Evolutionary conservation across 2,888 invertebrate genomes (phyloP).

Genomic region (Pecten maximus): DNA sequence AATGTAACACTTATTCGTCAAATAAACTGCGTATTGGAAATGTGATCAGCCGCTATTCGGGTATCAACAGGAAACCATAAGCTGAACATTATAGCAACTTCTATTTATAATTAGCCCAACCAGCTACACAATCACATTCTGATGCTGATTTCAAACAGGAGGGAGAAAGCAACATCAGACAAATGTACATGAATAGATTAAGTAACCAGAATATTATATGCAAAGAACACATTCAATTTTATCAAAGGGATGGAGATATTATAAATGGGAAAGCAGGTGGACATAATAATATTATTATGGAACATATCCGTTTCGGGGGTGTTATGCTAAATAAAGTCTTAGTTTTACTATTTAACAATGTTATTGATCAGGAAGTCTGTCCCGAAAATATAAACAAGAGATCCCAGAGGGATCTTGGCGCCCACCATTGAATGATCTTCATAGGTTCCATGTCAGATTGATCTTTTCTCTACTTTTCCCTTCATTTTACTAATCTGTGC

Average conservation of each 20-base stretch:
- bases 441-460: too few species aligned
- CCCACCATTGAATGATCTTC: too few species aligned
- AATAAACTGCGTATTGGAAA: neutral
- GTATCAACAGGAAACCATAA: neutral
- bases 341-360: neutral
- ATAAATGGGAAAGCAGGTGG: conserved; percentile 5
- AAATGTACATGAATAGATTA: neutral
- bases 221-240: neutral
- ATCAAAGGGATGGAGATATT: neutral
- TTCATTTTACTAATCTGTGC: too few species aligned
- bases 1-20: neutral
- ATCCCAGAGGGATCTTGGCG: too few species aligned
- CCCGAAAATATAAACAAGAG: too few species aligned
- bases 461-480: too few species aligned
- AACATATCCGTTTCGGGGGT: neutral
- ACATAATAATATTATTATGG: neutral
- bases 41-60: neutral
- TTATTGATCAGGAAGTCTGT: neutral
- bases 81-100: neutral
- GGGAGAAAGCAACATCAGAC: neutral
- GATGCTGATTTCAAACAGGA: neutral
- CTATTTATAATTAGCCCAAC: too few species aligned
- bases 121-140: neutral
- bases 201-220: neutral
- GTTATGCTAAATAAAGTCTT: neutral